These are phyloP conservation scores for Pinna nobilis DNA, from an alignment of 1,140 invertebrate species.

Conservation along the genomic window DNA sequence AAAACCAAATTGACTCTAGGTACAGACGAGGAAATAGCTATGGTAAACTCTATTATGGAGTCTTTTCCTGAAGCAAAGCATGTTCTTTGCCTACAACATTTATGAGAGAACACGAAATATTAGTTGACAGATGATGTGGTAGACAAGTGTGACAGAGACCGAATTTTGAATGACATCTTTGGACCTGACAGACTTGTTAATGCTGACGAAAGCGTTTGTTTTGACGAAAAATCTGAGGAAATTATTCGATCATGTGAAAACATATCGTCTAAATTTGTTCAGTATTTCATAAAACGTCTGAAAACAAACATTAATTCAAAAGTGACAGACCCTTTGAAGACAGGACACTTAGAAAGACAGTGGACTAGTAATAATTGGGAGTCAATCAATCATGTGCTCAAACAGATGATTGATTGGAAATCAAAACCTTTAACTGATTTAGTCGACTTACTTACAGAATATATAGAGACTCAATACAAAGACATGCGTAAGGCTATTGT, in stretches of 20 bases:
- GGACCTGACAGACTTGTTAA: slow-evolving; percentile 15
- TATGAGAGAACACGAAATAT: slow-evolving; percentile 25
- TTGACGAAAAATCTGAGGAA: slow-evolving; percentile 27
- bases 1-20: slow-evolving; percentile 19
- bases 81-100: slow-evolving; percentile 34
- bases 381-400: too few species aligned
- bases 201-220: slow-evolving; percentile 27
- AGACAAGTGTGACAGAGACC: not conserved
- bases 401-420: too few species aligned
- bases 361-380: not conserved
- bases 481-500: slow-evolving; percentile 19
- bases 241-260: slow-evolving; percentile 1
- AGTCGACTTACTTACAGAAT: not conserved
- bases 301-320: not conserved
- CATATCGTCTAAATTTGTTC: slow-evolving; percentile 15
- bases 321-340: not conserved
- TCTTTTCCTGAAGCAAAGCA: slow-evolving; percentile 31
- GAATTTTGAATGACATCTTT: slow-evolving; percentile 17
- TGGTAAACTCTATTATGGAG: slow-evolving; percentile 33
- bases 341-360: not conserved
- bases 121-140: slow-evolving; percentile 11
- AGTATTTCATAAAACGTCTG: slow-evolving; percentile 21
- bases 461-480: slow-evolving; percentile 22
- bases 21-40: slow-evolving; percentile 20
- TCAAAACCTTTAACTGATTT: slow-evolving; percentile 29